A percentile compares a stretch with the other conserved stretches of the same genome.
Evolutionary conservation across 2,797 vertebrate species (phyloP).

Genomic region (Chelidonichthys spinosus): DNA sequence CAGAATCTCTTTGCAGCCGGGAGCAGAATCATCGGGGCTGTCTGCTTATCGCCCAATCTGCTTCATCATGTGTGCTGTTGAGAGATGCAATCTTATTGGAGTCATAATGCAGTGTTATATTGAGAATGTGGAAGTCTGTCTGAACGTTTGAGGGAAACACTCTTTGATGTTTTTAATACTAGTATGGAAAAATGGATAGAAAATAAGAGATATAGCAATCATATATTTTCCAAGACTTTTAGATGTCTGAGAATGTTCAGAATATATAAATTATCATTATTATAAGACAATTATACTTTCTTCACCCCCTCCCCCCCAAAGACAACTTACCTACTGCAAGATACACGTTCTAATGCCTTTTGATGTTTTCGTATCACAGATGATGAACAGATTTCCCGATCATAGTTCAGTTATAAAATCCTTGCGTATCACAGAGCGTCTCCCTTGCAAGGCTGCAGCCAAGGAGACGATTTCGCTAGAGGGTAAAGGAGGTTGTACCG

Average conservation of each 20-base stretch:
- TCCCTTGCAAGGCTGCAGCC: not conserved
- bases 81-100: slow-evolving; percentile 12
- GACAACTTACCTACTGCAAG: not conserved
- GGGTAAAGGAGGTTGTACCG: not conserved
- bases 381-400: not conserved
- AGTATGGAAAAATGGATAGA: not conserved
- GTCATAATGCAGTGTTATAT: not conserved
- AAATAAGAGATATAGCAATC: not conserved
- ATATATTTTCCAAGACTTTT: not conserved
- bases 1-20: slow-evolving; percentile 7
- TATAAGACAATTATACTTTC: not conserved
- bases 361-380: not conserved
- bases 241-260: not conserved
- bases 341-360: not conserved
- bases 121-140: slow-evolving; percentile 14
- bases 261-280: not conserved
- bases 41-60: slow-evolving; percentile 23
- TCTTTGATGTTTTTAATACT: not conserved
- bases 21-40: slow-evolving; percentile 27
- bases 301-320: not conserved
- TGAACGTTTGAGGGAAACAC: not conserved
- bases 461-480: not conserved
- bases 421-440: no score
- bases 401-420: not conserved
- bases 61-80: slow-evolving; percentile 16